Evolutionary conservation across 2,888 invertebrate species (phyloP), one percentile per base, ranked within the genome.

Genomic region (Beris chalybata): DNA sequence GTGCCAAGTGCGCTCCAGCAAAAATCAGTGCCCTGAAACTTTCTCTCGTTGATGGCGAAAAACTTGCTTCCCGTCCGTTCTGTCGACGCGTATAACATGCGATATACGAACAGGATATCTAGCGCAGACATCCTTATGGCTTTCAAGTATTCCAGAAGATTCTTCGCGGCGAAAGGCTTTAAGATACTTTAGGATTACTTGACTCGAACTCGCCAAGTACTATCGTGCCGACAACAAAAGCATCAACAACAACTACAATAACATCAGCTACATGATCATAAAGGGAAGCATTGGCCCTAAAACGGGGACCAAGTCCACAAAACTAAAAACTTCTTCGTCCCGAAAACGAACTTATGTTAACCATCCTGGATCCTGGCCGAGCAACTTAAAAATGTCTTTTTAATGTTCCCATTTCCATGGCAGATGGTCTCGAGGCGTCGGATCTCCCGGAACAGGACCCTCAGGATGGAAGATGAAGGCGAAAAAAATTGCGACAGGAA

Each of bases 351-450:
- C 65, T 66, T 67, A 67, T 69, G 67, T 65, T 67, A 53, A 64
- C 63, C 67, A 57, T 65, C 30, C 52, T 7, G 13, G 31, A 59
- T 47, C 13, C 32, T 48, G 22, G 50, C 61, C 52, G 45, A 54
- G 53, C 56, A 65, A 69, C 66, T 69, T 67, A 69, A 69, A 69
- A 69, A 69, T 69, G 69, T 66, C 64, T 69, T 69, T 69, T 69
- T 69, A 67, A 69, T 69, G 69, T 66, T 55, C 57, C 50, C 43
- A 29, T n/a, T 31, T 6, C 13, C 29, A 59, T 12, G 12, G 43
- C 11, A 31, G 31, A 52, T 32, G 52, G 32, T 61, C 52, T 12
- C 52, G 5, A 38, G n/a, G 13, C 13, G n/a, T 52, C 12, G 11
- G 11, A 9, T 52, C 29, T 22, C 15, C 38, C 29, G 61, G 38